Base-by-base conservation (phyloP, 2,113 vertebrate genomes). In the Channa maculata region DNA sequence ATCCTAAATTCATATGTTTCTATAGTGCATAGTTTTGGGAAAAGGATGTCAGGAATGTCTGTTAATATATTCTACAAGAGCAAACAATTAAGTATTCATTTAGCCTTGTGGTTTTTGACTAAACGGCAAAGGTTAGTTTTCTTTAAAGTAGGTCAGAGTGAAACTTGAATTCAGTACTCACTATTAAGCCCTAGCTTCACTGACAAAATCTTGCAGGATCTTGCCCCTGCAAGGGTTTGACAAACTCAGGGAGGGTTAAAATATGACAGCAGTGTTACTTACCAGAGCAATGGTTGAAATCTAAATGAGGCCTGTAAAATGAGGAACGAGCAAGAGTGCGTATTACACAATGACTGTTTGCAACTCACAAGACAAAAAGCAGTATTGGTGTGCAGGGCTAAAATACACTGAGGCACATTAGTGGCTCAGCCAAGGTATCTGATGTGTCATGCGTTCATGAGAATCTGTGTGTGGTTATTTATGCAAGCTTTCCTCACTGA, bases 401-500 rank as follows among this genome's bases (percentile, higher is more conserved):
- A 77, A 79, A 80, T 77, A 76, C 59, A 81, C 67, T 62, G 55
- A 59, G 62, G 61, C 52, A 80, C 67, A 87, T 84, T 88, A 84
- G 71, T 46, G 82, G 65, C 65, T 68, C 44, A 67, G 71, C 15
- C 1, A 0, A 71, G 57, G 60, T 86, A 79, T 90, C 66, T 79
- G 44, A 65, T 78, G 82, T 86, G 77, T 82, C 61, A 36, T 67
- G 70, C 69, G 60, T 82, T 80, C 64, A 75, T 33, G 69, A 71
- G 68, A 79, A 82, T 77, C 58, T 76, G 63, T 74, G 71, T 81
- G 77, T 77, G 78, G 64, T 86, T 86, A 67, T 91, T 89, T 82
- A 83, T 88, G 77, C 65, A 80, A 81, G 71, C 54, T 13, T 46
- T 75, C 24, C 71, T 71, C 77, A 64, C 39, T 43, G 68, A 88